Conservation (phyloP, 2,113 vertebrate genomes). For the Thamnophis sirtalis region DNA sequence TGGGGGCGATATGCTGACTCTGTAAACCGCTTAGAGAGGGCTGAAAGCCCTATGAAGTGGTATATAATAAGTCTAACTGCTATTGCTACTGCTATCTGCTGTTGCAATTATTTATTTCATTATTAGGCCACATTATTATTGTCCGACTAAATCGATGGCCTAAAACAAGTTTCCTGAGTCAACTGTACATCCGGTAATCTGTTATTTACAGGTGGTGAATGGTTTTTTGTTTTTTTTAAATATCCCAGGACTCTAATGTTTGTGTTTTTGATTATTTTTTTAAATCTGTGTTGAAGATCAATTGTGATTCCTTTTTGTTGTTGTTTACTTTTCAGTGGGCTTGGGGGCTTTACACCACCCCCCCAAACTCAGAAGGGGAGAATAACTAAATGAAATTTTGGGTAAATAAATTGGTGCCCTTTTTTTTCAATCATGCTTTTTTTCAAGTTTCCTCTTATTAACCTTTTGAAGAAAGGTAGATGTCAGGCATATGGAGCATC, state of each 20-base stretch:
- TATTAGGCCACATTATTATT: neutral
- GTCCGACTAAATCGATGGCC: neutral
- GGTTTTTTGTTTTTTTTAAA: neutral
- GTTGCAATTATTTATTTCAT: neutral
- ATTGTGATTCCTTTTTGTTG: neutral
- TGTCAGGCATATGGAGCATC: neutral
- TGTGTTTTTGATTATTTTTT: neutral
- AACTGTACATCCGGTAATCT: neutral
- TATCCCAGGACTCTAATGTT: neutral
- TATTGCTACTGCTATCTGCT: too few species aligned
- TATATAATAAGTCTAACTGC: too few species aligned
- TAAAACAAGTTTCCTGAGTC: neutral
- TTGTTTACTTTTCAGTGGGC: neutral
- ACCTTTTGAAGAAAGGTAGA: neutral
- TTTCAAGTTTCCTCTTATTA: too few species aligned
- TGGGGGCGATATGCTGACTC: too few species aligned
- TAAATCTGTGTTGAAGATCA: neutral
- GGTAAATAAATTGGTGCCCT: neutral
- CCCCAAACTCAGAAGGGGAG: neutral
- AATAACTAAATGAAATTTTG: neutral
- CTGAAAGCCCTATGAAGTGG: too few species aligned
- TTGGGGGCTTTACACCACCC: fast-evolving
- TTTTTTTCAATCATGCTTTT: neutral
- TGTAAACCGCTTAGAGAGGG: too few species aligned
- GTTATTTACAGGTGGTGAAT: neutral